Conservation (phyloP, 2,888 invertebrate genomes). For the Trachelus iudaicus region DNA sequence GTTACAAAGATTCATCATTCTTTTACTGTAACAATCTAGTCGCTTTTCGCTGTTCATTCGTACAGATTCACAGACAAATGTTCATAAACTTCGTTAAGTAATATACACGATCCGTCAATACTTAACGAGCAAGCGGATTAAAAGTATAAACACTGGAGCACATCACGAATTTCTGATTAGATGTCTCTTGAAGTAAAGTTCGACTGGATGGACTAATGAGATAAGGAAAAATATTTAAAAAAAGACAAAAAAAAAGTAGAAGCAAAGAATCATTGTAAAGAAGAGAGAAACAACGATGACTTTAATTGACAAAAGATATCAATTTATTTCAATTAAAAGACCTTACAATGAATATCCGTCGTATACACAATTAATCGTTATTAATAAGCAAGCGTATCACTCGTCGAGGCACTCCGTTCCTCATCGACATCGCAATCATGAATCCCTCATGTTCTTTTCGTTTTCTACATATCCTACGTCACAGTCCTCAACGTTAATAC, state of each 20-base stretch:
- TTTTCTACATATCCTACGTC: slow-evolving; percentile 3
- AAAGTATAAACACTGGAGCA: too few species aligned
- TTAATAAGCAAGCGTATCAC: slow-evolving; percentile 48
- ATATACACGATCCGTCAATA: too few species aligned
- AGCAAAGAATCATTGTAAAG: background rate
- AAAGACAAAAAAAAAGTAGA: background rate
- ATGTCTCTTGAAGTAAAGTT: too few species aligned
- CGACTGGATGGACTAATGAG: too few species aligned
- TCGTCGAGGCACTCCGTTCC: slow-evolving; percentile 51
- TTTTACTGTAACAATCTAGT: too few species aligned
- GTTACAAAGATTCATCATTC: too few species aligned
- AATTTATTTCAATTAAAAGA: slow-evolving; percentile 48
- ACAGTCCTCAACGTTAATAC: background rate
- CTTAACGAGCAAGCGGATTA: too few species aligned
- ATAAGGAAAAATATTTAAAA: background rate
- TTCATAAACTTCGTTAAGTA: slow-evolving; percentile 11
- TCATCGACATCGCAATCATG: slow-evolving; percentile 26
- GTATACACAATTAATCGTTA: slow-evolving; percentile 36
- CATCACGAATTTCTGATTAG: too few species aligned
- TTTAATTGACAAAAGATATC: slow-evolving; percentile 51
- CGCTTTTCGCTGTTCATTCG: background rate
- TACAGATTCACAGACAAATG: slow-evolving; percentile 15
- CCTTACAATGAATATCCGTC: slow-evolving; percentile 49
- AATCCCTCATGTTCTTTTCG: slow-evolving; percentile 6
- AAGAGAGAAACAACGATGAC: background rate